Percentiles rank a stretch among this genome's conserved stretches.
These are phyloP conservation scores for Alosa sapidissima DNA, from an alignment of 2,797 vertebrate species.

Conservation along the genomic window DNA sequence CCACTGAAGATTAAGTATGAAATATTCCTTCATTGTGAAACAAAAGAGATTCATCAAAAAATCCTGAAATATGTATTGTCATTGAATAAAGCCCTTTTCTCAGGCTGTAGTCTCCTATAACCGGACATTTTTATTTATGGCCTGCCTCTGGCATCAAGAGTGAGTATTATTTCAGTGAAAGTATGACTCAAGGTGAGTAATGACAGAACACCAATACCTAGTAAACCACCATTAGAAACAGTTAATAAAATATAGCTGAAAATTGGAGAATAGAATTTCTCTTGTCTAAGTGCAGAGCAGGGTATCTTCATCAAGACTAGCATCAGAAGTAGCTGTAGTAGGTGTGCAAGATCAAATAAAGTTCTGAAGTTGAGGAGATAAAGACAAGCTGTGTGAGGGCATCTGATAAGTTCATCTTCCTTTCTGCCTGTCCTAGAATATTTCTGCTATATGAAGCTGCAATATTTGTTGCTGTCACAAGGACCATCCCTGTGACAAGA, in stretches of 20 bases:
- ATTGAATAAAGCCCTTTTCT: constrained; percentile 31
- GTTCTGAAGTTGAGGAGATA: neutral
- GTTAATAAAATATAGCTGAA: constrained; percentile 60
- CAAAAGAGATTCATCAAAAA: constrained; percentile 20
- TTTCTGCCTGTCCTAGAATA: neutral
- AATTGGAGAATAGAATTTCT: neutral
- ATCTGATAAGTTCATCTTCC: neutral
- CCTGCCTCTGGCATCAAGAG: constrained; percentile 43
- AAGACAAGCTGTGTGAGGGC: neutral
- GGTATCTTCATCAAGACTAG: constrained; percentile 14
- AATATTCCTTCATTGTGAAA: neutral
- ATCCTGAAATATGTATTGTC: constrained; percentile 32
- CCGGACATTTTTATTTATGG: constrained; percentile 38
- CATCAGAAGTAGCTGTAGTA: neutral
- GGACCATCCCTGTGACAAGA: neutral
- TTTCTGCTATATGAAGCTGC: neutral
- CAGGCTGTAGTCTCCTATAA: constrained; percentile 37
- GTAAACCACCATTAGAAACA: constrained; percentile 49
- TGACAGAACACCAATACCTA: constrained; percentile 54
- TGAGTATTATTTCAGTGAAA: constrained; percentile 53
- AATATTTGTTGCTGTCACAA: neutral
- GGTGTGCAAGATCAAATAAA: neutral
- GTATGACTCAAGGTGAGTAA: constrained; percentile 58
- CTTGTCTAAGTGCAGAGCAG: constrained; percentile 29
- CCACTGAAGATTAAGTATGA: neutral